These are phyloP conservation scores for Emydura subglobosa DNA, from an alignment of 2,113 vertebrate species.

Conservation along the genomic window DNA sequence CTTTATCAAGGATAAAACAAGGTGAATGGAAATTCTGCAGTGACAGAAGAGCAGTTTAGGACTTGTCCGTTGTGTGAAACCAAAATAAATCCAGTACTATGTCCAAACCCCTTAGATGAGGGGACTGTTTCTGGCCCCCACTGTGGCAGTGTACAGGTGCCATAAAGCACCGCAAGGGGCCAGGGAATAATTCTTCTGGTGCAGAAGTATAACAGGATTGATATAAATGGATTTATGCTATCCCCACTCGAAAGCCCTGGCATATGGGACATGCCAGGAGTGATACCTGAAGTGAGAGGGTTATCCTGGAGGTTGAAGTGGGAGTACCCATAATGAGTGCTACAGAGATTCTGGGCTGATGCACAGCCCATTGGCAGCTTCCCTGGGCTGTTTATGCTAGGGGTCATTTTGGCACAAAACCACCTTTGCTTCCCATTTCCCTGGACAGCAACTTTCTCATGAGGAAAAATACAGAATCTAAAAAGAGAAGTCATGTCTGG, in stretches of 20 bases:
- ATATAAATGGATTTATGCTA: neutral
- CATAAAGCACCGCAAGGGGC: neutral
- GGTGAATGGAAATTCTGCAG: neutral
- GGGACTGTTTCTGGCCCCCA: too few relatives aligned
- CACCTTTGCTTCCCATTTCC: neutral
- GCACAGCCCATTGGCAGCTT: neutral
- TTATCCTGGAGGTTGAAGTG: neutral
- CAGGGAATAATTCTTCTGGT: too few relatives aligned
- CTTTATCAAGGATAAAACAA: slow-evolving; percentile 11
- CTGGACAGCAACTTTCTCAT: neutral
- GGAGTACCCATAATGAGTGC: too few relatives aligned
- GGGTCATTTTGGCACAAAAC: neutral
- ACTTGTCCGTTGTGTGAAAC: neutral
- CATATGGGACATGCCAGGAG: neutral
- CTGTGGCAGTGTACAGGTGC: neutral
- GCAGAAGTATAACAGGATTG: neutral
- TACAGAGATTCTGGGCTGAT: neutral
- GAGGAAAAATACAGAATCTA: neutral
- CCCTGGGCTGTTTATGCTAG: neutral
- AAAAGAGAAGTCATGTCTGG: rapidly evolving
- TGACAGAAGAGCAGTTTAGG: neutral
- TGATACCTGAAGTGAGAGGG: neutral
- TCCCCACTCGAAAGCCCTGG: too few relatives aligned
- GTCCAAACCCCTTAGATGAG: neutral
- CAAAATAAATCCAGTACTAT: neutral